A percentile compares a stretch with the other conserved stretches of the same genome.
Conservation (phyloP, 1,140 invertebrate species). For the Battus philenor region DNA sequence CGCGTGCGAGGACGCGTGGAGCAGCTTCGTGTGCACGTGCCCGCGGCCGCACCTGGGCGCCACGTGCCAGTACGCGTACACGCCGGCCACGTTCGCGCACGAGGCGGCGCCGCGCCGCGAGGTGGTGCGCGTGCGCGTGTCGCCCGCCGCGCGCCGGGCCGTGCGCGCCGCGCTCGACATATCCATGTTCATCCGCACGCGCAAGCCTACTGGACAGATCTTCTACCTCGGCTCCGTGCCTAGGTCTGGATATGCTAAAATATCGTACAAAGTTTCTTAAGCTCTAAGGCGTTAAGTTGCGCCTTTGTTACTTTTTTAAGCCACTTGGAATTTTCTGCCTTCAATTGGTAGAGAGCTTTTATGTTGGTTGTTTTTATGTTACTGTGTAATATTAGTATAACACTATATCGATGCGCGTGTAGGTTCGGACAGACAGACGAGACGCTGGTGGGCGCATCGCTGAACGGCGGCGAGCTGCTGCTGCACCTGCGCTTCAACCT, state of each 20-base stretch:
- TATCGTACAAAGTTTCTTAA: too few species aligned
- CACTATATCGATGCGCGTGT: too few species aligned
- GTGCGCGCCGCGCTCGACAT: constrained; percentile 90
- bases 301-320: too few species aligned
- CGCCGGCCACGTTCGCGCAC: constrained; percentile 93
- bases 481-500: constrained; percentile 88
- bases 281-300: too few species aligned
- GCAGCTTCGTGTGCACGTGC: constrained; percentile 90
- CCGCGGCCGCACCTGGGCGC: constrained; percentile 90
- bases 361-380: too few species aligned
- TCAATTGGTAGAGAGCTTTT: not conserved
- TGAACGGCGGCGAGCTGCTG: constrained; percentile 85
- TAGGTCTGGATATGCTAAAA: too few species aligned
- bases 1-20: constrained; percentile 92
- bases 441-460: constrained; percentile 85
- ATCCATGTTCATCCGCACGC: constrained; percentile 93
- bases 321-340: too few species aligned
- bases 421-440: constrained; percentile 70
- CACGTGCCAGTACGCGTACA: constrained; percentile 91
- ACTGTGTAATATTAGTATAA: too few species aligned
- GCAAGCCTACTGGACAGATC: constrained; percentile 88
- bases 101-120: constrained; percentile 84
- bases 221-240: constrained; percentile 90
- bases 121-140: constrained; percentile 84
- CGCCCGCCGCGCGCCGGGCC: constrained; percentile 79